Evolutionary conservation across 2,888 invertebrate genomes (phyloP), one percentile per base, ranked within the genome.

Genomic region (Parasteatoda lunata): DNA sequence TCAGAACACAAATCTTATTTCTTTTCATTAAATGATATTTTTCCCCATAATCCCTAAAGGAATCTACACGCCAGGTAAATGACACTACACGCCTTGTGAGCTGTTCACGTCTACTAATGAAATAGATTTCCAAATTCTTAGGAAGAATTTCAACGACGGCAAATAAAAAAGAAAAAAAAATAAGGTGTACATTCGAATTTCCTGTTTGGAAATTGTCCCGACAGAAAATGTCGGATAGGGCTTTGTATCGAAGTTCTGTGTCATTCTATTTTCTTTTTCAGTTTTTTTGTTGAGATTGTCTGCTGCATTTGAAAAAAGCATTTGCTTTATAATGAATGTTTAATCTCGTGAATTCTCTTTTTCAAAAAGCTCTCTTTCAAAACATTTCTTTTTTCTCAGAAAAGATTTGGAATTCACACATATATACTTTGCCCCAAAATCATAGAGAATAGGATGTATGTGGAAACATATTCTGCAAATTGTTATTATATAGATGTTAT

Each of bases 171-270:
- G 1, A 13, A 69, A 69, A 11, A 68, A 65, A 80, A 77, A 51
- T 15, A 49, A 30, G 51, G 30, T 15, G 64, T 49, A 15, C 45
- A 73, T 80, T 80, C 65, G 66, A 80, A 72, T 72, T 77, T 80
- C 66, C 80, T 80, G 72, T 80, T 72, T 72, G 51, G 80, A 80
- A 72, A 65, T 76, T 76, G 59, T 15, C 76, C 76, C 65, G 76
- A 65, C 13, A 13, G 54, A 8, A 54, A 54, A 11, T 54, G 9
- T 54, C 8, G 54, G 54, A 54, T 8, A 54, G 54, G 48, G 47
- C 49, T 76, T 65, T 76, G 76, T 76, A 76, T 65, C 65, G 65
- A 64, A n/a, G 11, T 54, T 59, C 45, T 30, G 6, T 30, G 73
- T 52, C 15, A 5, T 73, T 73, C 54, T 59, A 30, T 30, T 45